Evolutionary conservation across 2,888 invertebrate species (phyloP), one percentile per base, ranked within the genome.

Genomic region (Graphium colonna): DNA sequence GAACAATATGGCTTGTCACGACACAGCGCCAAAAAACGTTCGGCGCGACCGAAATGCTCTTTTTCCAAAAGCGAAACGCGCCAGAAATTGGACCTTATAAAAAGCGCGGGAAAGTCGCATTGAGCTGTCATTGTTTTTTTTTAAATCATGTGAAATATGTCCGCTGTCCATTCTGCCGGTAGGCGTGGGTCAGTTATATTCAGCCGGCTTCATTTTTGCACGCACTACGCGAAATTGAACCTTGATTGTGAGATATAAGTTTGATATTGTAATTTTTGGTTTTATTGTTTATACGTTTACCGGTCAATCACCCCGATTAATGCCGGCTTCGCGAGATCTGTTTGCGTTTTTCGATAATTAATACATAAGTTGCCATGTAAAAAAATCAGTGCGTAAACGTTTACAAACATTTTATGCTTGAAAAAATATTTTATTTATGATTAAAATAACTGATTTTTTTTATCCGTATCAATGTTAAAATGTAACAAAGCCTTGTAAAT

Each of bases 1-100:
- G 86, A 82, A 87, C 87, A 85, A 86, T 87, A 86, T 85, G 86
- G 84, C 79, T 75, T 82, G 85, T 86, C 86, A 85, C 84, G 86
- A 84, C 80, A 79, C 71, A 68, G 68, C 65, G 69, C 73, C 74
- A 79, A 84, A 83, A 84, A 81, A 74, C 82, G 81, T 77, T 63
- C 73, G 56, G 71, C 73, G 71, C 67, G 75, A n/a, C n/a, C 8
- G 31, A 31, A 76, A 73, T 68, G 69, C 68, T 71, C 73, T 68
- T 73, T 70, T 64, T 13, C 64, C 69, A 71, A 68, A 73, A 69
- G 64, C 61, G 53, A 52, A 31, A 39, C 56, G 36, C 45, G 51
- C 59, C 56, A 57, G 56, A 70, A 68, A 72, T 63, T 67, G 65
- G 68, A 74, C 74, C 69, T 71, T 79, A 74, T 60, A 57, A 60